Evolutionary conservation across 2,113 vertebrate genomes (phyloP).

Genomic region (Bos taurus): DNA sequence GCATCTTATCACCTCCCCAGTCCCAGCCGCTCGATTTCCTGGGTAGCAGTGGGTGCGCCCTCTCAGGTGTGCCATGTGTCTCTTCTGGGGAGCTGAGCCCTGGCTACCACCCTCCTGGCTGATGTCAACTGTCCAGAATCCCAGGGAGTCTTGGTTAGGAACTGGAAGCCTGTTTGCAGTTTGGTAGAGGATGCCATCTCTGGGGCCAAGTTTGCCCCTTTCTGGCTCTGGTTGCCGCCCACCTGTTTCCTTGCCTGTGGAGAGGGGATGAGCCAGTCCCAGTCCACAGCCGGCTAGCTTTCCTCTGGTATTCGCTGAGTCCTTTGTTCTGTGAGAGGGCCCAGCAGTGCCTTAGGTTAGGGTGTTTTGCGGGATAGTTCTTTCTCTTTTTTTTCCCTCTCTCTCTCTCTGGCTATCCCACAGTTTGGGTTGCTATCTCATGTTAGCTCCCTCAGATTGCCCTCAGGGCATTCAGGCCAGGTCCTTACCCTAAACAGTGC

Average conservation of each 20-base stretch:
- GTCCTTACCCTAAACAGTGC: not conserved
- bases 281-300: not conserved
- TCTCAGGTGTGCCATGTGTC: not conserved
- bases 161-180: not conserved
- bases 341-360: not conserved
- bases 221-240: not conserved
- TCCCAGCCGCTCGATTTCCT: not conserved
- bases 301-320: not conserved
- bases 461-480: not conserved
- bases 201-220: not conserved
- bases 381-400: not conserved
- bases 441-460: not conserved
- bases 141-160: not conserved
- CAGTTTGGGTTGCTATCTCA: not conserved
- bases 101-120: not conserved
- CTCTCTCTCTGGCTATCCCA: not conserved
- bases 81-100: not conserved
- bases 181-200: not conserved
- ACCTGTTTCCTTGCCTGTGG: not conserved
- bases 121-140: not conserved
- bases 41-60: not conserved
- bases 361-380: not conserved
- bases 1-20: not conserved
- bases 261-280: not conserved
- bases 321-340: not conserved